A percentile compares a stretch with the other conserved stretches of the same genome.
phyloP scores from a whole-genome alignment of 2,113 vertebrate genomes.

The Rhagologus leucostigma region DNA sequence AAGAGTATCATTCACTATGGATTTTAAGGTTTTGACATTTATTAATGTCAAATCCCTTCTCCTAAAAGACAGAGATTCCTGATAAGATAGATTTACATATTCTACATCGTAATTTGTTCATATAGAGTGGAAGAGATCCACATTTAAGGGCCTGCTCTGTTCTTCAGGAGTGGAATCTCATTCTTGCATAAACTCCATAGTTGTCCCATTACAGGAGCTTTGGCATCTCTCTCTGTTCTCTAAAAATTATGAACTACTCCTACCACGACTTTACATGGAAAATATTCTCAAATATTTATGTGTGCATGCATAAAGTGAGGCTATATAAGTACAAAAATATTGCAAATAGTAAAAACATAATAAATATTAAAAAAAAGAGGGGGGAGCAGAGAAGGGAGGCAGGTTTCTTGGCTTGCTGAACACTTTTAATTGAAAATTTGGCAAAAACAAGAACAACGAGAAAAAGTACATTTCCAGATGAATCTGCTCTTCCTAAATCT shows the following conservation, averaged over 20 bases:
- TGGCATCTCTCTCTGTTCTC: background rate
- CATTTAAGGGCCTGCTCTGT: background rate
- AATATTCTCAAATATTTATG: slow-evolving; percentile 16
- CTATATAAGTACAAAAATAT: background rate
- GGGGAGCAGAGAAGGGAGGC: background rate
- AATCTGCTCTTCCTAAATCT: slow-evolving; percentile 20
- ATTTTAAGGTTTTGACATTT: background rate
- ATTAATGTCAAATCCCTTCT: background rate
- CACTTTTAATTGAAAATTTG: slow-evolving; percentile 43
- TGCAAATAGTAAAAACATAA: background rate
- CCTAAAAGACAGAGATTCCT: background rate
- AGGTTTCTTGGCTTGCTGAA: slow-evolving; percentile 18
- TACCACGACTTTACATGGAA: background rate
- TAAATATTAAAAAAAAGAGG: background rate
- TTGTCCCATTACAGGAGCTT: background rate
- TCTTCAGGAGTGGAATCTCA: background rate
- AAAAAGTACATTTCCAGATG: slow-evolving; percentile 31
- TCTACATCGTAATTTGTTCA: background rate
- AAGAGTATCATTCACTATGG: background rate
- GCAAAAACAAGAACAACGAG: background rate
- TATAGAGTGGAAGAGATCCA: background rate
- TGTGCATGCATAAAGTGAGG: background rate
- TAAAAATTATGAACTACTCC: background rate
- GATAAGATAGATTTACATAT: background rate
- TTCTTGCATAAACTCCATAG: background rate